phyloP scores from a whole-genome alignment of 2,113 vertebrate genomes.

The Lutjanus erythropterus region DNA sequence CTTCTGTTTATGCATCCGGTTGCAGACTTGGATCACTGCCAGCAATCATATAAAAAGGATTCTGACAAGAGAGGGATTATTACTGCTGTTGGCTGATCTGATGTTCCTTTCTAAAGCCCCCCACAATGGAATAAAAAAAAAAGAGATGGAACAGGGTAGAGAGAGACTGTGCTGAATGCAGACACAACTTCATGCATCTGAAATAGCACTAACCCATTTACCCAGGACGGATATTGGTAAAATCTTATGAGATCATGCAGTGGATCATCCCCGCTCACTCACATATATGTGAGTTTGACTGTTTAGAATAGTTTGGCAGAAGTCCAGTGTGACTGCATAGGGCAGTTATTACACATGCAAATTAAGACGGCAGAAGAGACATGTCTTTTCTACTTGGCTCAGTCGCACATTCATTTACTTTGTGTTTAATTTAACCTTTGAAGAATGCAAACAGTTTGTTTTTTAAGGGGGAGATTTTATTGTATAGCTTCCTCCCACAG shows the following conservation, averaged over 20 bases:
- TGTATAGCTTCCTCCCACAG: background rate
- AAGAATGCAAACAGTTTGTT: background rate
- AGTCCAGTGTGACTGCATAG: background rate
- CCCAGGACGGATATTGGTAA: conserved; percentile 17
- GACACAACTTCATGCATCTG: conserved; percentile 16
- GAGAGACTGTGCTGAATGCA: conserved; percentile 7
- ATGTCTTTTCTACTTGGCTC: background rate
- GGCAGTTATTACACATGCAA: background rate
- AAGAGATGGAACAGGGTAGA: background rate
- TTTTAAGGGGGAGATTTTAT: background rate
- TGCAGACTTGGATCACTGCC: conserved; percentile 44
- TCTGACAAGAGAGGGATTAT: conserved; percentile 61
- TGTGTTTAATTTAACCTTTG: conserved; percentile 5
- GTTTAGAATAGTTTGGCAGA: background rate
- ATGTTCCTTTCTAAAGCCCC: conserved; percentile 37
- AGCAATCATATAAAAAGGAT: conserved; percentile 68
- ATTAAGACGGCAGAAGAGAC: background rate
- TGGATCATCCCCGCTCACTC: conserved; percentile 20
- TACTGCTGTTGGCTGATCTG: conserved; percentile 32
- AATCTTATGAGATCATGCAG: conserved; percentile 16
- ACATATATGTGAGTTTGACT: conserved; percentile 24
- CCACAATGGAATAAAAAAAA: conserved; percentile 29
- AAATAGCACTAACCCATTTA: conserved; percentile 44
- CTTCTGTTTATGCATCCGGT: conserved; percentile 6
- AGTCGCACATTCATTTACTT: background rate